Base-by-base conservation (phyloP, 2,888 invertebrate species). In the Quadroppia sp. region DNA sequence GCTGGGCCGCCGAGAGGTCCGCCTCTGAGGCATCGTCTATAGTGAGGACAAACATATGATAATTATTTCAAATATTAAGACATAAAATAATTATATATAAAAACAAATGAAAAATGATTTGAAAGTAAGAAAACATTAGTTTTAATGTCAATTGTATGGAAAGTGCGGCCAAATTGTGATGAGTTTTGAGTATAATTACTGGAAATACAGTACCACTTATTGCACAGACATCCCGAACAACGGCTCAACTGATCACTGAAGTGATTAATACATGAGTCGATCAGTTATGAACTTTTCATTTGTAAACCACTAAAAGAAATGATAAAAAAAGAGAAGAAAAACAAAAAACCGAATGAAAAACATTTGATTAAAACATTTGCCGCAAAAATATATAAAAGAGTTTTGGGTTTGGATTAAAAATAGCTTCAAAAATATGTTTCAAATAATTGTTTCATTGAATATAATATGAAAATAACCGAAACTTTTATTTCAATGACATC, bases 1-100 rank as follows among this genome's bases (percentile, higher is more conserved):
- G 94, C 81, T 89, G 56, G 1, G 56, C 23, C 2, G 71, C 45
- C 17, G 74, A 25, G 69, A 48, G 70, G 40, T 70, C 73, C 20
- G 75, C 20, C n/a, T 15, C 13, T 17, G 71, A 20, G 25, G 71
- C 59, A 61, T 74, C 75, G 61, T 75, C 75, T 73, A 32, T 25
- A 71, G n/a, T n/a, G n/a, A n/a, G n/a, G 36, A 36, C 36, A 36
- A 36, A 45, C 11, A 53, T 2, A 20, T 53, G 53, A 20, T 6
- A 28, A 53, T 53, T 53, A 53, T 20, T 9, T 25, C 53, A 53
- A 9, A 20, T 53, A 1, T 25, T 2, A 17, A 50, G 17, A 17
- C 3, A 50, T 50, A 25, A 20, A 23, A 17, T 2, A 9, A 53
- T 15, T 13, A 53, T 13, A 45, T 45, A 17, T 9, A 45, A 45